phyloP scores from a whole-genome alignment of 53 echinoderm and acorn worm species.

The Holothuria leucospilota region DNA sequence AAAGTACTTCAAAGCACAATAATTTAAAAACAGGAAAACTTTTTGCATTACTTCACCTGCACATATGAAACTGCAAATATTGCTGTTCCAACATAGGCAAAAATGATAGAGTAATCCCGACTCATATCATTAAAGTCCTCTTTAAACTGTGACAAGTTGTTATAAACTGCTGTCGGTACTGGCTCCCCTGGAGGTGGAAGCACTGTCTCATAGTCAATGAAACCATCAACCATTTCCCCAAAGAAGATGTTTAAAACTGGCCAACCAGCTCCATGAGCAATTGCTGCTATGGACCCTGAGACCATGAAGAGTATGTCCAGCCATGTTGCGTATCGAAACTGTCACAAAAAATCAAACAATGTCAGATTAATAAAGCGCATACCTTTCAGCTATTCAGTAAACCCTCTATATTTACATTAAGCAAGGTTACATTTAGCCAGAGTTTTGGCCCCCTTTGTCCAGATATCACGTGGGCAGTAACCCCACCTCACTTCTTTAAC shows the following conservation, averaged over 20 bases:
- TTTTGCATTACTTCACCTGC: slow-evolving; percentile 52
- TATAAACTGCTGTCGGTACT: neutral
- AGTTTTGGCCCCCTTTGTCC: too few relatives aligned
- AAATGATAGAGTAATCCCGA: slow-evolving; percentile 69
- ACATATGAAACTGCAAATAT: slow-evolving; percentile 56
- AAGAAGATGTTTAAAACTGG: slow-evolving; percentile 79
- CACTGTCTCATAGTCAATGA: slow-evolving; percentile 61
- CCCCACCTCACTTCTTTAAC: too few relatives aligned
- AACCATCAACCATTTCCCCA: slow-evolving; percentile 72
- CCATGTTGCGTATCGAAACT: slow-evolving; percentile 75
- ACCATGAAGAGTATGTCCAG: slow-evolving; percentile 72
- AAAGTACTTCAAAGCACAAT: too few relatives aligned
- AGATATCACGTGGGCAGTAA: too few relatives aligned
- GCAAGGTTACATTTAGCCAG: too few relatives aligned
- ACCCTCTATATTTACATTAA: too few relatives aligned
- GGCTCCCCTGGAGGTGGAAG: neutral
- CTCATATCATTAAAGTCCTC: slow-evolving; percentile 62
- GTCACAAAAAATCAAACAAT: neutral
- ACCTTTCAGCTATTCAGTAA: too few relatives aligned
- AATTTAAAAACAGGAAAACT: too few relatives aligned
- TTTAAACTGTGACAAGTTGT: neutral
- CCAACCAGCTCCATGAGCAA: slow-evolving; percentile 80
- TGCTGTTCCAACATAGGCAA: slow-evolving; percentile 71
- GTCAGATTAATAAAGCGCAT: too few relatives aligned
- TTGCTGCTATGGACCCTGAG: slow-evolving; percentile 66